A percentile compares a stretch with the other conserved stretches of the same genome.
These are phyloP conservation scores for Cistogaster globosa DNA, from an alignment of 2,888 invertebrate species.

Conservation along the genomic window DNA sequence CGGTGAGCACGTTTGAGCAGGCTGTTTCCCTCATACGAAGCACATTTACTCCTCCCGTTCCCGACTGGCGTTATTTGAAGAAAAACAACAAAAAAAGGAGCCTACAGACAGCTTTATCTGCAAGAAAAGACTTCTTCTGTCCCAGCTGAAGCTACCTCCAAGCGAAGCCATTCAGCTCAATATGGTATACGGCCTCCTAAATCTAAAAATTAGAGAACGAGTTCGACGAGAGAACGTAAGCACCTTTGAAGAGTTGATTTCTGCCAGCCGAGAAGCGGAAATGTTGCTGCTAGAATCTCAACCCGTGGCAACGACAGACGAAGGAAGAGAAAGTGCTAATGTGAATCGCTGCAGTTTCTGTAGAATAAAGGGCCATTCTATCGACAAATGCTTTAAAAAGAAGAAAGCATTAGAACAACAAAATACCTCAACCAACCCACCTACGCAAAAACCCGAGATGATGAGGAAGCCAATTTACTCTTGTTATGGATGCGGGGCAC, in stretches of 20 bases:
- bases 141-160: slow-evolving; percentile 19
- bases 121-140: slow-evolving; percentile 45
- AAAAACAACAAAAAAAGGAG: slow-evolving; percentile 44
- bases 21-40: slow-evolving; percentile 23
- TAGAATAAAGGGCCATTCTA: not conserved
- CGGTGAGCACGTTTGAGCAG: slow-evolving; percentile 24
- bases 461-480: slow-evolving; percentile 9
- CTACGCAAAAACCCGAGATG: not conserved
- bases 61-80: slow-evolving; percentile 56
- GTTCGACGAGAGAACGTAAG: slow-evolving; percentile 40
- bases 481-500: slow-evolving; percentile 16
- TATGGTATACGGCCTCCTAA: slow-evolving; percentile 49
- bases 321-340: too few relatives aligned
- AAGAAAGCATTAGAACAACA: not conserved
- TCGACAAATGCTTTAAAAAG: too few relatives aligned
- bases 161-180: slow-evolving; percentile 38
- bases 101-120: slow-evolving; percentile 49
- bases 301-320: not conserved
- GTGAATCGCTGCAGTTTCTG: slow-evolving; percentile 39
- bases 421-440: not conserved
- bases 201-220: slow-evolving; percentile 33
- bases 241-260: slow-evolving; percentile 47
- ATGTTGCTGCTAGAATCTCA: slow-evolving; percentile 21
- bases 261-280: slow-evolving; percentile 54
- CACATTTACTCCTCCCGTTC: slow-evolving; percentile 40